phyloP scores from a whole-genome alignment of 1,140 invertebrate genomes.

The Drosophila littoralis region DNA sequence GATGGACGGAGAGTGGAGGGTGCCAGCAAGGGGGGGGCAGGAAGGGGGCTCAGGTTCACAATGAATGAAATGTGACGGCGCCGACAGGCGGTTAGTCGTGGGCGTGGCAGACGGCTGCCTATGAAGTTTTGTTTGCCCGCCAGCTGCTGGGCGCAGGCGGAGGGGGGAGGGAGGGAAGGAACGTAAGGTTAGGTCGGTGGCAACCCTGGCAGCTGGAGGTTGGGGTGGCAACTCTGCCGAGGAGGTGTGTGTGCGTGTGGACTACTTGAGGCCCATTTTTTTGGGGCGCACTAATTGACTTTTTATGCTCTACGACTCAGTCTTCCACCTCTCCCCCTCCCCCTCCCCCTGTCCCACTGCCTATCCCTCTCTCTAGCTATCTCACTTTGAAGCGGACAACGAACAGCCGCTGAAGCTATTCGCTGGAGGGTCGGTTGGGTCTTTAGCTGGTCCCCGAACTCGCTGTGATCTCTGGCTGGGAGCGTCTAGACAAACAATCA shows the following conservation, averaged over 20 bases:
- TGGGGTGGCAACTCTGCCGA: background rate
- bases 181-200: background rate
- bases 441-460: background rate
- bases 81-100: conserved; percentile 21
- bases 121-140: conserved; percentile 41
- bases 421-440: background rate
- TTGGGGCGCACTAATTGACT: conserved; percentile 52
- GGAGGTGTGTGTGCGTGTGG: background rate
- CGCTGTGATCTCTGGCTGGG: background rate
- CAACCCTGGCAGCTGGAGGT: background rate
- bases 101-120: conserved; percentile 28
- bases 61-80: conserved; percentile 38
- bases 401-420: too few species aligned
- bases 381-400: too few species aligned
- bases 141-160: conserved; percentile 17
- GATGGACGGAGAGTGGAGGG: background rate
- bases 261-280: conserved; percentile 18
- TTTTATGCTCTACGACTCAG: conserved; percentile 42
- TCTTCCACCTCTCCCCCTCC: background rate
- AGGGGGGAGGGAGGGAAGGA: background rate
- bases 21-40: background rate
- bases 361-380: background rate
- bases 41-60: conserved; percentile 5
- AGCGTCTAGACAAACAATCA: conserved; percentile 38
- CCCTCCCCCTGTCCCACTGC: background rate